These are phyloP conservation scores for Tethya wilhelma DNA, from an alignment of 37 sponge, comb jelly and placozoan genomes.

Conservation along the genomic window DNA sequence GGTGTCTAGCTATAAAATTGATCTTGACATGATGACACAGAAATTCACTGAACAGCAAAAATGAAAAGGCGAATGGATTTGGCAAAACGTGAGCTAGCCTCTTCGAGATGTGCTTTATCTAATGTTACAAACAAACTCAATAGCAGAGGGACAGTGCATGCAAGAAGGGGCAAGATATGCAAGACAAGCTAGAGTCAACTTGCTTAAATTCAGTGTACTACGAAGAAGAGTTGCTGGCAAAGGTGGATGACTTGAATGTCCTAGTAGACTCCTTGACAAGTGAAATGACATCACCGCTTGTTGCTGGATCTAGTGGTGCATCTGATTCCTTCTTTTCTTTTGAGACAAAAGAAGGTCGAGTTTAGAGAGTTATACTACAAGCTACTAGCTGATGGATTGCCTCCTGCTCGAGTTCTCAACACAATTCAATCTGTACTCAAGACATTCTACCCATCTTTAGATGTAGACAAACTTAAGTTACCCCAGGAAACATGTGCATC, in stretches of 20 bases:
- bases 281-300: too few relatives aligned
- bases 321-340: slow-evolving; percentile 5
- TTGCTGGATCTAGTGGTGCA: slow-evolving; percentile 8
- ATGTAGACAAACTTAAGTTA: slow-evolving; percentile 9
- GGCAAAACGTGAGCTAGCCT: slow-evolving; percentile 15
- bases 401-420: slow-evolving; percentile 10
- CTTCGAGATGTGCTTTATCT: slow-evolving; percentile 23
- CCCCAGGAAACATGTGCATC: slow-evolving; percentile 26
- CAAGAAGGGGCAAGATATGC: neutral
- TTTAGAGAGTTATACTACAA: slow-evolving; percentile 28
- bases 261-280: neutral
- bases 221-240: slow-evolving; percentile 24
- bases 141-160: slow-evolving; percentile 28
- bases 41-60: slow-evolving; percentile 10
- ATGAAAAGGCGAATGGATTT: slow-evolving; percentile 4
- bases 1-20: slow-evolving; percentile 17
- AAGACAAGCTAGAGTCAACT: slow-evolving; percentile 18
- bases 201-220: slow-evolving; percentile 17
- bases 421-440: slow-evolving; percentile 27
- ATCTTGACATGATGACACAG: slow-evolving; percentile 8
- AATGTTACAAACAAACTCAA: slow-evolving; percentile 24
- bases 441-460: slow-evolving; percentile 13
- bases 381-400: slow-evolving; percentile 14
- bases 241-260: slow-evolving; percentile 17
- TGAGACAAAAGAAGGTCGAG: slow-evolving; percentile 8